These are phyloP conservation scores for Caenorhabditis inopinata DNA, from an alignment of 1,140 invertebrate genomes.

Conservation along the genomic window DNA sequence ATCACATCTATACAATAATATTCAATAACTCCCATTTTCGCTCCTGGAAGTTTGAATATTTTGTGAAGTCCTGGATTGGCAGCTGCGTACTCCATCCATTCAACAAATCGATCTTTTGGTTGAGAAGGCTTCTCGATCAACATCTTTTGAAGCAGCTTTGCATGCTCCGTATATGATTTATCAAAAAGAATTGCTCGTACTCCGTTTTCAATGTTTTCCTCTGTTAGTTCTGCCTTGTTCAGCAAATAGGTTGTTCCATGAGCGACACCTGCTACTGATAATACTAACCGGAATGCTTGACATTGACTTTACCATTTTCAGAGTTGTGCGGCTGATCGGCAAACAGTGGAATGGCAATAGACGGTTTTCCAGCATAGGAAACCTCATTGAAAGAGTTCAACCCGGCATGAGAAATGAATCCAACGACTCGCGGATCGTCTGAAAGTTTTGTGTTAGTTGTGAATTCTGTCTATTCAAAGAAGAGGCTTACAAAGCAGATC, in stretches of 20 bases:
- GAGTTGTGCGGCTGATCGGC: conserved; percentile 71
- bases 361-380: conserved; percentile 73
- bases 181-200: conserved; percentile 15
- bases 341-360: conserved; percentile 74
- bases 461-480: neutral
- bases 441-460: neutral
- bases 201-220: conserved; percentile 14
- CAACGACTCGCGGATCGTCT: conserved; percentile 45
- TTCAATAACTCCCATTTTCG: neutral
- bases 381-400: conserved; percentile 74
- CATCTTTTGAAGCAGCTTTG: conserved; percentile 16
- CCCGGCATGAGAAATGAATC: conserved; percentile 76
- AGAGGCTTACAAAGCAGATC: conserved; percentile 42
- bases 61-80: conserved; percentile 34
- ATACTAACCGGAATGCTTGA: neutral
- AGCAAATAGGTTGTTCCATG: neutral
- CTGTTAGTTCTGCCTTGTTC: conserved; percentile 12
- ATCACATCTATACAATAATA: neutral
- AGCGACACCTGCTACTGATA: neutral
- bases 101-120: neutral
- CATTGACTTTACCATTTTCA: neutral
- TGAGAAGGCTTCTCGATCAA: neutral
- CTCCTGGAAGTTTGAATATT: conserved; percentile 3
- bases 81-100: conserved; percentile 40
- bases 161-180: neutral